A percentile compares a stretch with the other conserved stretches of the same genome.
These are phyloP conservation scores for Ptychodera flava DNA, from an alignment of 35 echinoderm and acorn worm genomes.

Conservation along the genomic window DNA sequence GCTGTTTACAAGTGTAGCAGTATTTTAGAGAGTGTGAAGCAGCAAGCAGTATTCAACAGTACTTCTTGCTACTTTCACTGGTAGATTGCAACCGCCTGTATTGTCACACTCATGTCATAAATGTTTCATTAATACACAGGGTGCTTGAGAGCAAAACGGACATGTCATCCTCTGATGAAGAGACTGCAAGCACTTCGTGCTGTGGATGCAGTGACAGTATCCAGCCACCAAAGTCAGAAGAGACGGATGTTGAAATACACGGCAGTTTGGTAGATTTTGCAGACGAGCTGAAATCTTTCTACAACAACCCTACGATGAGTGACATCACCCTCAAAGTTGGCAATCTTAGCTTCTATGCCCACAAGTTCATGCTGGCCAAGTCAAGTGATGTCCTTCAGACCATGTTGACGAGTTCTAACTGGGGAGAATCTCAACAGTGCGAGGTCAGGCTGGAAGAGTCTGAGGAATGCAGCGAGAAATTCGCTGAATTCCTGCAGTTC, in stretches of 20 bases:
- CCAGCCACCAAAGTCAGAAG: no score
- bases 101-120: no score
- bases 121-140: no score
- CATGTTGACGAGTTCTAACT: conserved; percentile 38
- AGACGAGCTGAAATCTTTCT: conserved; percentile 7
- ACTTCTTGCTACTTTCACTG: no score
- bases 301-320: conserved; percentile 38
- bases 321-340: conserved; percentile 40
- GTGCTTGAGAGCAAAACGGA: no score
- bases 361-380: conserved; percentile 48
- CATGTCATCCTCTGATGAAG: no score
- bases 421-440: conserved; percentile 28
- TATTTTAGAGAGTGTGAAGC: no score
- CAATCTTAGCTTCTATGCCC: conserved; percentile 10
- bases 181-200: no score
- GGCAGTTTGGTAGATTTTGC: conserved; percentile 30
- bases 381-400: conserved; percentile 49
- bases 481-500: conserved; percentile 28
- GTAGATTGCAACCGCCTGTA: no score
- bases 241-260: conserved; percentile 3
- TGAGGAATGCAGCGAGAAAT: conserved; percentile 12
- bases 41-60: no score
- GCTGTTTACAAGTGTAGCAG: no score
- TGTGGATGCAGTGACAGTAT: no score
- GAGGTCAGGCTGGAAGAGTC: conserved; percentile 33